A percentile compares a stretch with the other conserved stretches of the same genome.
phyloP scores from a whole-genome alignment of 2,113 vertebrate species.

The Cavia porcellus region DNA sequence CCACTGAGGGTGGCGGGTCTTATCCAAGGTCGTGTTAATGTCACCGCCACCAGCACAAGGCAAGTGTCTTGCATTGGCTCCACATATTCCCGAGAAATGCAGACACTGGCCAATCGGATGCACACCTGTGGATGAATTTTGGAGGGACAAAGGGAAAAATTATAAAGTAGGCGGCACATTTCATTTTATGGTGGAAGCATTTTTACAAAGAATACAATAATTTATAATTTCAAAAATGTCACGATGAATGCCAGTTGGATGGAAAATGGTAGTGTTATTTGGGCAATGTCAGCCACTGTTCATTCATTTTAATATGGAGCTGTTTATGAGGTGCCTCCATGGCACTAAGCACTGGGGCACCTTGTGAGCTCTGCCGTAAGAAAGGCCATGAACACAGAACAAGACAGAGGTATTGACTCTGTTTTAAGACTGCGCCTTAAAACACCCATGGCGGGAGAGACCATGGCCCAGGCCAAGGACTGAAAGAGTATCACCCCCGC shows the following conservation, averaged over 20 bases:
- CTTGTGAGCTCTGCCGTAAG: background rate
- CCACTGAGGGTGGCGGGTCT: background rate
- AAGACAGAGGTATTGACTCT: background rate
- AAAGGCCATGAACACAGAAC: background rate
- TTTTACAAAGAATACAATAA: slow-evolving; percentile 22
- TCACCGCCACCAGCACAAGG: background rate
- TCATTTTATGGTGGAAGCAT: background rate
- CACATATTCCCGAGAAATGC: background rate
- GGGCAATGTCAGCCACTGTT: background rate
- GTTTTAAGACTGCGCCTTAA: background rate
- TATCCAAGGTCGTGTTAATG: background rate
- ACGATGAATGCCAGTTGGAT: background rate
- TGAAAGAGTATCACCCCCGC: background rate
- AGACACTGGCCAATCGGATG: background rate
- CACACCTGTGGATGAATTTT: slow-evolving; percentile 1
- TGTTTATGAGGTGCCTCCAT: background rate
- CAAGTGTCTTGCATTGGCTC: background rate
- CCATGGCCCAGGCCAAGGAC: background rate
- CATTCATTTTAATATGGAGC: background rate
- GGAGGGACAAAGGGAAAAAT: background rate
- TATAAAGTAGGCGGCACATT: background rate
- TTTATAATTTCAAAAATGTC: background rate
- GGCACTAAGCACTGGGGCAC: background rate
- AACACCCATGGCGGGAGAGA: background rate
- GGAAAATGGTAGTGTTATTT: background rate